Percentiles rank a stretch among this genome's conserved stretches.
These are phyloP conservation scores for Parasteatoda lunata DNA, from an alignment of 2,888 invertebrate species.

Conservation along the genomic window DNA sequence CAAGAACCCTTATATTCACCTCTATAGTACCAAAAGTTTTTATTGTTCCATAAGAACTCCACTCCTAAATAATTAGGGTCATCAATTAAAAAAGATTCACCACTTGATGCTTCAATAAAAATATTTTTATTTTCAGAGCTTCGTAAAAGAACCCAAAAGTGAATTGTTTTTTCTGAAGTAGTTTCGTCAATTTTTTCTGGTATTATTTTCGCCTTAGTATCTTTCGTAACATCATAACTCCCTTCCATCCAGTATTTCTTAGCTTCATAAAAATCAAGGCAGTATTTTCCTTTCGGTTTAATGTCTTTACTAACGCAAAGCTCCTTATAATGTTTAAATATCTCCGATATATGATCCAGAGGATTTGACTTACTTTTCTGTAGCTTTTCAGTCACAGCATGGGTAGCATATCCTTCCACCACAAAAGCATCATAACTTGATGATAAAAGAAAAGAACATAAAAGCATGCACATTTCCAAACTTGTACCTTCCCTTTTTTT, in stretches of 20 bases:
- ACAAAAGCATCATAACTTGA: slow-evolving; percentile 90
- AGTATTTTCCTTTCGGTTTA: slow-evolving; percentile 27
- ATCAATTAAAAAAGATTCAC: slow-evolving; percentile 79
- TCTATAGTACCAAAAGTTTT: slow-evolving; percentile 80
- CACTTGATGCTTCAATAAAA: slow-evolving; percentile 91
- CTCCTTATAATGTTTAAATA: background rate
- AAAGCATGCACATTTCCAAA: slow-evolving; percentile 87
- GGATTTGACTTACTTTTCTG: slow-evolving; percentile 9
- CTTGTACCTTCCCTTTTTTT: slow-evolving; percentile 84
- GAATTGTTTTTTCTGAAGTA: slow-evolving; percentile 76
- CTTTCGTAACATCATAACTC: background rate
- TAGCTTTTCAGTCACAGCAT: slow-evolving; percentile 80
- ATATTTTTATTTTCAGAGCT: slow-evolving; percentile 79
- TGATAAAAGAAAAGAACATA: slow-evolving; percentile 88
- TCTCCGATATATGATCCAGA: slow-evolving; percentile 72
- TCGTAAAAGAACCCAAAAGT: slow-evolving; percentile 88
- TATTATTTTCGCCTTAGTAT: background rate
- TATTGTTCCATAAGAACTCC: slow-evolving; percentile 89
- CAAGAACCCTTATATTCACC: slow-evolving; percentile 70
- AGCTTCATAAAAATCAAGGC: slow-evolving; percentile 22
- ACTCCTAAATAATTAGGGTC: slow-evolving; percentile 82
- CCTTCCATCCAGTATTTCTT: slow-evolving; percentile 43
- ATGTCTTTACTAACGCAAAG: background rate
- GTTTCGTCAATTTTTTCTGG: slow-evolving; percentile 1
- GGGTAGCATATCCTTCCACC: slow-evolving; percentile 88